Base-by-base conservation (phyloP, 2,797 vertebrate species). In the Onychomys torridus region DNA sequence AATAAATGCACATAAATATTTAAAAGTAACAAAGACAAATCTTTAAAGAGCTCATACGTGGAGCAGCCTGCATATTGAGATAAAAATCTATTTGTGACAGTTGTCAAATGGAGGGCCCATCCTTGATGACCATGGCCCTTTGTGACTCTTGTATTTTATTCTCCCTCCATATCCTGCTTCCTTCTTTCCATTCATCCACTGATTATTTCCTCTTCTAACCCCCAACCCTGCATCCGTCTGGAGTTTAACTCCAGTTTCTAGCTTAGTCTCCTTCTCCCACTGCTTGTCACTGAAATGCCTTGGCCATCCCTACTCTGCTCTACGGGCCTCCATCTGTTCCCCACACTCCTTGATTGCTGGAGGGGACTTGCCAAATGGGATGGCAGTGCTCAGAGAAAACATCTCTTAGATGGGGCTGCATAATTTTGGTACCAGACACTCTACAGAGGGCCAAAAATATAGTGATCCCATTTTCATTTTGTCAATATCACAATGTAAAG, bases 391-490 rank as follows among this genome's bases (percentile, higher is more conserved):
- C 76, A 78, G 49, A 92, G 69, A 78, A 86, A 96, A 81, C 6
- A 17, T 21, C 19, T 34, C 93, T 78, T 65, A 71, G 73, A 61
- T 29, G 23, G 46, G 32, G 63, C 86, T 89, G n/a, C 40, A 88
- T 73, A 84, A 85, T 94, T 91, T 94, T 82, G 94, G 92, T 89
- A 79, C 88, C n/a, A 40, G 46, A 63, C 69, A 69, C 63, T 57
- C 43, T 67, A 5, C 32, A 37, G n/a, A 57, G 59, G 65, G 40
- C 87, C 94, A 55, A 65, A 96, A 79, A 89, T 46, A 32, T 83
- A 84, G 84, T 81, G 73, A 94, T 65, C n/a, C 37, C 9, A 82
- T 67, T 93, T 97, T 90, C n/a, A 90, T 95, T 92, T 81, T 90
- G 89, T 93, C 84, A 85, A 5, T 65, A 89, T 89, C 69, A 90